Conservation (phyloP, 1,140 invertebrate species). For the Psix sp. region DNA sequence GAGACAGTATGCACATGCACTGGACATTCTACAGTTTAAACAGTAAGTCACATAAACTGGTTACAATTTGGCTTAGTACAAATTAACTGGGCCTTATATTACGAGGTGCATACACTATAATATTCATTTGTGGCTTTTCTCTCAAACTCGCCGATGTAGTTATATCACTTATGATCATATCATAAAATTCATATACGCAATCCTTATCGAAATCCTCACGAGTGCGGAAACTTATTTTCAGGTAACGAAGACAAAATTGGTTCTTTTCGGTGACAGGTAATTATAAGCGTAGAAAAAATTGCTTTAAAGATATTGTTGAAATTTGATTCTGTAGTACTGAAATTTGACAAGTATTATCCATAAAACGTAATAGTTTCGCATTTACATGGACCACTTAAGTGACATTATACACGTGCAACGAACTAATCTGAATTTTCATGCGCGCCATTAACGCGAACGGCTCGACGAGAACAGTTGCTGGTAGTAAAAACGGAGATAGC, state of each 20-base stretch:
- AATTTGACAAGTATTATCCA: constrained; percentile 23
- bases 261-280: too few species aligned
- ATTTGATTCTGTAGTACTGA: background rate
- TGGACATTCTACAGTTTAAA: constrained; percentile 25
- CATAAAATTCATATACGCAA: too few species aligned
- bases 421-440: constrained; percentile 58
- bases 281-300: too few species aligned
- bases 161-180: too few species aligned
- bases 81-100: constrained; percentile 2
- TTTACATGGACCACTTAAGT: constrained; percentile 40
- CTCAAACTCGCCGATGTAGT: too few species aligned
- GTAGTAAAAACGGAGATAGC: constrained; percentile 46
- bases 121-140: too few species aligned
- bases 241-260: too few species aligned
- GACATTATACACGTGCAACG: constrained; percentile 41
- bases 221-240: too few species aligned
- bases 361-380: constrained; percentile 35
- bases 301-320: too few species aligned
- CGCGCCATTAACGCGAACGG: constrained; percentile 50
- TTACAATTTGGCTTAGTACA: constrained; percentile 10
- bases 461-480: constrained; percentile 40
- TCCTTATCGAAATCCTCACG: too few species aligned
- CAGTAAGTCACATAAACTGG: constrained; percentile 9
- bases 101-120: too few species aligned
- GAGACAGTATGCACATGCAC: constrained; percentile 3